phyloP scores from a whole-genome alignment of 2,797 vertebrate species.

The Hylomyscus alleni region DNA sequence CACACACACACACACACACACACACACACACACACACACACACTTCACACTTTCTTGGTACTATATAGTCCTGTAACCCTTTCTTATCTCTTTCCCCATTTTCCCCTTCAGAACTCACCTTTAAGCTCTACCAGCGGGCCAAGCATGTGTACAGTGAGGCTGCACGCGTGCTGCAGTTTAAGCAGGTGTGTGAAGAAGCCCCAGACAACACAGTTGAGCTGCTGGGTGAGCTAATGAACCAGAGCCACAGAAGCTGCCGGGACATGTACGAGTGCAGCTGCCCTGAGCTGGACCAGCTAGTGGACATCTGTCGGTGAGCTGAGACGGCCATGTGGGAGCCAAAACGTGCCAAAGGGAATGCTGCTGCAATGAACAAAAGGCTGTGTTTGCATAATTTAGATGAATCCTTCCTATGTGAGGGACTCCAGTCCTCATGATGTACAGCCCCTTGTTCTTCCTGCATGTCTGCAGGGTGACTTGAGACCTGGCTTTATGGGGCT shows the following conservation, averaged over 20 bases:
- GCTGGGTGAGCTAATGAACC: conserved; percentile 97
- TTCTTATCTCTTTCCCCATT: neutral
- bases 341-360: conserved; percentile 56
- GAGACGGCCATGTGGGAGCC: conserved; percentile 58
- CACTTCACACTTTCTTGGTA: neutral
- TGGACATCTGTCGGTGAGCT: conserved; percentile 96
- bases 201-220: conserved; percentile 89
- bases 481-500: conserved; percentile 41
- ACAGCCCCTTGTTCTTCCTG: conserved; percentile 77
- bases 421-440: conserved; percentile 69
- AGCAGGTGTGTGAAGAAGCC: conserved; percentile 92
- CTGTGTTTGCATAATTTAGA: conserved; percentile 24
- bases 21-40: neutral
- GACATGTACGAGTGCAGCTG: conserved; percentile 98
- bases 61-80: neutral
- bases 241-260: conserved; percentile 96
- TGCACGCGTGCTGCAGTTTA: conserved; percentile 94
- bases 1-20: neutral
- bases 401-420: conserved; percentile 79
- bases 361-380: neutral
- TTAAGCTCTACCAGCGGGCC: conserved; percentile 96
- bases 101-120: conserved; percentile 89
- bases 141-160: conserved; percentile 98
- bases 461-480: conserved; percentile 69
- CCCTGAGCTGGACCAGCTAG: conserved; percentile 95